Base-by-base conservation (phyloP, 2,113 vertebrate genomes). In the Semnornis frantzii region DNA sequence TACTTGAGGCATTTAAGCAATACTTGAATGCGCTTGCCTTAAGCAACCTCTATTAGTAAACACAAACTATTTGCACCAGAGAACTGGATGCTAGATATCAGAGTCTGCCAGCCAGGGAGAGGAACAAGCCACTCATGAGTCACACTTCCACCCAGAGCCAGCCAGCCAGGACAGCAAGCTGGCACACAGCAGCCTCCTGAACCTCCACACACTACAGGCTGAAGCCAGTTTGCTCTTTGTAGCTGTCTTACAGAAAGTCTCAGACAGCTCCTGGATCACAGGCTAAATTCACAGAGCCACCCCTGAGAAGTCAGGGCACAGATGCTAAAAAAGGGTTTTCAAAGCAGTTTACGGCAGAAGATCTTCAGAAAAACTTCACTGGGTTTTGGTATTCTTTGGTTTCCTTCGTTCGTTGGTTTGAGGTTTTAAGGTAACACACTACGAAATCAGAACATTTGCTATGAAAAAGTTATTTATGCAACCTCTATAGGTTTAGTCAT, bases 401-500 rank as follows among this genome's bases (percentile, higher is more conserved):
- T 39, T 39, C 37, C 37, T 39, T 39, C 11, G 37, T 57, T 55
- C 15, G 24, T 55, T 55, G 20, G 48, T 21, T 28, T 55, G 14
- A 10, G 37, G 9, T 37, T 44, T 10, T 15, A 16, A 42, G 2
- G 12, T 23, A n/a, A 80, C 24, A 89, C 6, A 21, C 31, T 74
- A 24, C 19, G 25, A 81, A 93, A 83, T 30, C 17, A 48, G 60
- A 94, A 80, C 33, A 25, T 18, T 69, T 85, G 93, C 82, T 77
- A 76, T 25, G 3, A 77, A 50, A 50, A 50, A 91, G 82, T 60
- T 91, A 80, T 71, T 92, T 85, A 76, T 60, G 68, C 69, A 94
- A 57, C 68, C 72, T 77, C 78, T 66, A 25, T 64, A 93, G 72
- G 42, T 66, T 93, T 95, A 92, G 82, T 93, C 92, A 85, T 5